A percentile compares a stretch with the other conserved stretches of the same genome.
These are phyloP conservation scores for Maniola hyperantus DNA, from an alignment of 2,888 invertebrate genomes.

Conservation along the genomic window DNA sequence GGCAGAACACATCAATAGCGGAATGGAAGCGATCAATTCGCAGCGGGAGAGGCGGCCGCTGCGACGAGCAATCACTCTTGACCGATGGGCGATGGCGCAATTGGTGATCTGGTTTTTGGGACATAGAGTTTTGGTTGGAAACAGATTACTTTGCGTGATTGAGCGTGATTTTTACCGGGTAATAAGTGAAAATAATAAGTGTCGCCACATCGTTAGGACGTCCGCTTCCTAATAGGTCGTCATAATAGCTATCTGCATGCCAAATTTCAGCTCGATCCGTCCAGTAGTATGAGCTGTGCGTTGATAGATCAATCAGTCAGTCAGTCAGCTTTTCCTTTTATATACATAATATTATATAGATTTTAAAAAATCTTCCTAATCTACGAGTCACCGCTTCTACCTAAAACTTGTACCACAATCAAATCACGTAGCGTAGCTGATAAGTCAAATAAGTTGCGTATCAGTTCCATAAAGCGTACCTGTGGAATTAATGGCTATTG, in stretches of 20 bases:
- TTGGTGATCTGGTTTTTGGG: slow-evolving; percentile 8
- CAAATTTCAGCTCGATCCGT: too few species aligned
- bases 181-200: too few species aligned
- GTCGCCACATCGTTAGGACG: too few species aligned
- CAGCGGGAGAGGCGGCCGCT: slow-evolving; percentile 27
- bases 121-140: not conserved
- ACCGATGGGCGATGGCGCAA: slow-evolving; percentile 29
- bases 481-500: slow-evolving; percentile 27
- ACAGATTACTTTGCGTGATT: not conserved
- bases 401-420: slow-evolving; percentile 4
- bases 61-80: slow-evolving; percentile 37
- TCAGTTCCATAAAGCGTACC: slow-evolving; percentile 19
- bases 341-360: too few species aligned
- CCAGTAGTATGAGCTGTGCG: too few species aligned
- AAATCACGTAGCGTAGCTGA: slow-evolving; percentile 39
- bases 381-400: not conserved
- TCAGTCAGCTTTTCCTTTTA: too few species aligned
- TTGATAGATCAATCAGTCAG: too few species aligned
- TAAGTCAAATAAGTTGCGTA: slow-evolving; percentile 27
- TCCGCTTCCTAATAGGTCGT: too few species aligned
- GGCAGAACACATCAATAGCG: slow-evolving; percentile 42
- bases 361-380: too few species aligned
- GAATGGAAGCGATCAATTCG: slow-evolving; percentile 49
- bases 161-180: too few species aligned
- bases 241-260: too few species aligned